Base-by-base conservation (phyloP, 1,140 invertebrate genomes). In the Drosophila leontia region DNA sequence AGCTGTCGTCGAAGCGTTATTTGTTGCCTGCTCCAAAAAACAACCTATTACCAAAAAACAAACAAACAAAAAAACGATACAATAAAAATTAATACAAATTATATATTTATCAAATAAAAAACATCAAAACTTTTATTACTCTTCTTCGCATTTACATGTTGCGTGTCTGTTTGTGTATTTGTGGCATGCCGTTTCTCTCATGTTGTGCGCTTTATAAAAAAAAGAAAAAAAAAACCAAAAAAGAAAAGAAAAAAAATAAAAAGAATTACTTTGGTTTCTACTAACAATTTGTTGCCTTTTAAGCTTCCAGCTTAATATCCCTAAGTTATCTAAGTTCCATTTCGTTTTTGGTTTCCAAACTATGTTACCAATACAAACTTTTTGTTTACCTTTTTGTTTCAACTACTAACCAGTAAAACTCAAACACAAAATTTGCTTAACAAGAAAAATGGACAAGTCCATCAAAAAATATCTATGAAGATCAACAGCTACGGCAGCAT, bases 271-370 rank as follows among this genome's bases (percentile, higher is more conserved):
- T 72, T 56, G 56, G 67, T 78, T 85, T 44, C 47, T 88, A 90
- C 85, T 88, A 88, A 88, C 85, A 78, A 82, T 79, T 84, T 57
- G 65, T 81, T 90, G 85, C 85, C 59, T 88, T 72, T 81, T 76
- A 85, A 90, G 85, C 85, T 90, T 90, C 51, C 47, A 72, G 85
- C 85, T 85, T 90, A 88, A 90, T 90, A 90, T 51, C 32, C 42
- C 32, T 78, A 9, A 11, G 75, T 78, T 78, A 15, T 51, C 53
- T 78, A 15, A 69, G 55, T 78, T 78, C 34, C 34, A 29, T 67
- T 76, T 7, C n/a, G 34, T 23, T 77, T 77, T 77, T 17, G 17
- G 47, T 77, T 77, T 19, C 75, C 50, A 68, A 75, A 69, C 57
- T 62, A 51, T 48, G 55, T 75, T 75, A 45, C 17, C 58, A 59